Evolutionary conservation across 2,888 invertebrate genomes (phyloP).

Genomic region (Monochamus alternatus): DNA sequence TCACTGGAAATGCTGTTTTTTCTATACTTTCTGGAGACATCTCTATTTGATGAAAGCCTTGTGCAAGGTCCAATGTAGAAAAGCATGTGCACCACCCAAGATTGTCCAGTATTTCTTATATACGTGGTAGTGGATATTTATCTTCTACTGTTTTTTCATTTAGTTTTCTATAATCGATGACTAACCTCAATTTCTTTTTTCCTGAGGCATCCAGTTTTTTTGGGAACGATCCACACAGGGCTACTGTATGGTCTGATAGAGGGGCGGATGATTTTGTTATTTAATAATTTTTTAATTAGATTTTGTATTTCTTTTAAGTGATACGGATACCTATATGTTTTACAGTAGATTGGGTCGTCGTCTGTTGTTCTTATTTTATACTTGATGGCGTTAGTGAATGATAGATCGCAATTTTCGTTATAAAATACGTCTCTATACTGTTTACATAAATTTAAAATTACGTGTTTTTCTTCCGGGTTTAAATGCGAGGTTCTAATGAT

Average conservation of each 20-base stretch:
- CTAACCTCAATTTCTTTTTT: constrained; percentile 46
- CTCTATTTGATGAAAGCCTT: constrained; percentile 57
- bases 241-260: no score
- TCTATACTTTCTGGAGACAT: constrained; percentile 36
- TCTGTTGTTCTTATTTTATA: no score
- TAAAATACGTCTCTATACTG: no score
- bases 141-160: constrained; percentile 39
- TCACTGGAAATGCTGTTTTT: constrained; percentile 49
- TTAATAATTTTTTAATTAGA: no score
- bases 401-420: no score
- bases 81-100: constrained; percentile 55
- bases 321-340: no score
- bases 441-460: constrained; percentile 14
- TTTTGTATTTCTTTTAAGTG: no score
- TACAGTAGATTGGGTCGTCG: no score
- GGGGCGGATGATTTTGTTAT: no score
- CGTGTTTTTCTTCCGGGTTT: constrained; percentile 23
- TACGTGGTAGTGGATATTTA: constrained; percentile 42
- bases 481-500: constrained; percentile 11
- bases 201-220: constrained; percentile 47
- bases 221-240: constrained; percentile 45
- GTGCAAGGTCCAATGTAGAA: constrained; percentile 40
- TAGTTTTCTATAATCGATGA: constrained; percentile 41
- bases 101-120: constrained; percentile 58
- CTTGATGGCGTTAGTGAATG: no score